phyloP scores from a whole-genome alignment of 2,797 vertebrate genomes.

The Ctenopoma kingsleyae region DNA sequence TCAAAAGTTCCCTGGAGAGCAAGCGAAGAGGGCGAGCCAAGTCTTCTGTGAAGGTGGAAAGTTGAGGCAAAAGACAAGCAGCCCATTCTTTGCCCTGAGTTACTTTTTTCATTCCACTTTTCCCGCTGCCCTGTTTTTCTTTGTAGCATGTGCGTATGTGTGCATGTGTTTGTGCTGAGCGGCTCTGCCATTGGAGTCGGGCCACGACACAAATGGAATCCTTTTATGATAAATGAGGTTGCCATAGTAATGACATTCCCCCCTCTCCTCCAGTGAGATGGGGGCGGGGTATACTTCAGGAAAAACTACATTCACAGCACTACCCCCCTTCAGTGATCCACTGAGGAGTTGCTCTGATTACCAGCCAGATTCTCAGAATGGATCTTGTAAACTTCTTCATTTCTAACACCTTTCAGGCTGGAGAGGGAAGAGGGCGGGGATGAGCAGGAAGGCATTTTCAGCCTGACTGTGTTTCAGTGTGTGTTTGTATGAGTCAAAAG shows the following conservation, averaged over 20 bases:
- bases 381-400: conserved; percentile 70
- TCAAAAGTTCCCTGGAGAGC: conserved; percentile 74
- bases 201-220: conserved; percentile 81
- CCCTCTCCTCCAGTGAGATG: conserved; percentile 80
- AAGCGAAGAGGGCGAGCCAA: conserved; percentile 66
- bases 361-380: conserved; percentile 85
- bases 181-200: conserved; percentile 70
- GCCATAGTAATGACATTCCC: conserved; percentile 85
- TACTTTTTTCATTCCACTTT: conserved; percentile 56
- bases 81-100: conserved; percentile 74
- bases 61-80: conserved; percentile 83
- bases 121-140: conserved; percentile 40
- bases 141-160: conserved; percentile 18
- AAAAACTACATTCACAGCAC: conserved; percentile 55
- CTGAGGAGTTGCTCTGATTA: conserved; percentile 80
- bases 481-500: conserved; percentile 75
- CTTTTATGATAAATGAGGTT: conserved; percentile 88
- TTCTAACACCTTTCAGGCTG: conserved; percentile 74
- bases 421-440: conserved; percentile 77
- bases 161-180: conserved; percentile 35
- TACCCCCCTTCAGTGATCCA: conserved; percentile 53
- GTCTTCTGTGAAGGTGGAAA: conserved; percentile 80
- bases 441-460: conserved; percentile 76
- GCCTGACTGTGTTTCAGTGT: conserved; percentile 74
- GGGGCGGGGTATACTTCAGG: conserved; percentile 70